phyloP scores from a whole-genome alignment of 2,797 vertebrate genomes.

The Sebastes cheni region DNA sequence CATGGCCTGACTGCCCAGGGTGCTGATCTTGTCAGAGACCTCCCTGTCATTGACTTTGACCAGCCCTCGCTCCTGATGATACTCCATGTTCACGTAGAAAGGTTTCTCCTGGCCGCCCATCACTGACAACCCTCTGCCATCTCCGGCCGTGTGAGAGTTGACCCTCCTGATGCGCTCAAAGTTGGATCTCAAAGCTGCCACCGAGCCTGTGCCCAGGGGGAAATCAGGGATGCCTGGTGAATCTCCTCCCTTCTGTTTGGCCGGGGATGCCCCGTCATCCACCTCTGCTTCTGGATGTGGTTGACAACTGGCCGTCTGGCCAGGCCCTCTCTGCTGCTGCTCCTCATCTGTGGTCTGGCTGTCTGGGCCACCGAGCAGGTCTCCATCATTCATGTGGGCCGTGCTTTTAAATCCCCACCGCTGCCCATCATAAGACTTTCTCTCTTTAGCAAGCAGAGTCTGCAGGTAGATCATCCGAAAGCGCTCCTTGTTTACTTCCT shows the following conservation, averaged over 20 bases:
- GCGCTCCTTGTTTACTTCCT: constrained; percentile 97
- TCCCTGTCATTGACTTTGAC: constrained; percentile 92
- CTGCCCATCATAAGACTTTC: constrained; percentile 94
- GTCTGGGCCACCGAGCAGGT: constrained; percentile 36
- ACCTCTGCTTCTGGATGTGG: constrained; percentile 74
- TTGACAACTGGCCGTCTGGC: constrained; percentile 77
- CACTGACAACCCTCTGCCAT: constrained; percentile 66
- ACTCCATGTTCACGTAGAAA: constrained; percentile 94
- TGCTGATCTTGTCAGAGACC: constrained; percentile 91
- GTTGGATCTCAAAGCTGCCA: constrained; percentile 92
- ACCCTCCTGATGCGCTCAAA: constrained; percentile 91
- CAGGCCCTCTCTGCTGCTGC: constrained; percentile 34
- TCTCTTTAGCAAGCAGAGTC: constrained; percentile 96
- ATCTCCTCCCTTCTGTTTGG: constrained; percentile 76
- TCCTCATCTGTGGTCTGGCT: constrained; percentile 44
- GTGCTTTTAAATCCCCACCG: constrained; percentile 92
- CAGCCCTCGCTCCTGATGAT: constrained; percentile 91
- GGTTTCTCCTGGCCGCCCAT: constrained; percentile 76
- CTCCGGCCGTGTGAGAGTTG: constrained; percentile 83
- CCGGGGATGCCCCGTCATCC: constrained; percentile 79
- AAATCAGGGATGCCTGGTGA: constrained; percentile 78
- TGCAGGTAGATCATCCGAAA: constrained; percentile 99
- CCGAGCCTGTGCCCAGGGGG: constrained; percentile 84
- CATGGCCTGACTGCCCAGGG: constrained; percentile 93
- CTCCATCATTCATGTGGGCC: constrained; percentile 69